Evolutionary conservation across 2,888 invertebrate species (phyloP), one percentile per base, ranked within the genome.

Genomic region (Apocheima hispidaria): DNA sequence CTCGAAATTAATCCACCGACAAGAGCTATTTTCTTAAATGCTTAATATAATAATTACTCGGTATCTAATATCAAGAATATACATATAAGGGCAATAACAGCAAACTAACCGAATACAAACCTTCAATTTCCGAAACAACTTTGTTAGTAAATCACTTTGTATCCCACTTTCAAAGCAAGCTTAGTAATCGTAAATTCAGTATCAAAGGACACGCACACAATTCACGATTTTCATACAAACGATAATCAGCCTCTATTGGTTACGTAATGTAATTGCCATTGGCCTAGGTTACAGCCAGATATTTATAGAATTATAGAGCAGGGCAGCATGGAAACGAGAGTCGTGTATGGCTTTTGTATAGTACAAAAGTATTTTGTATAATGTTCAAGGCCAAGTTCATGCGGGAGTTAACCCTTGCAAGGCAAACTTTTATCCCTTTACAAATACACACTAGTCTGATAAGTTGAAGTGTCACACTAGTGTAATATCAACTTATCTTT

Each of bases 381-480:
- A 1, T 5, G 14, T 12, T 2, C 51, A 58, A 69, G 66, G 60
- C 46, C 64, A 66, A 64, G 66, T 64, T 62, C 65, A 56, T 38
- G 49, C 58, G 61, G 57, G 30, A 61, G 18, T 63, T 63, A 61
- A 50, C 51, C 61, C 33, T 59, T 49, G n/a, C n/a, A 52, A 60
- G 57, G 35, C 40, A 43, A 43, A 14, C 21, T 36, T 55, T 54
- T 41, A 55, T 38, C 36, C 30, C 5, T 30, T 40, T 40, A 40
- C 14, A 30, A 40, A 40, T 28, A 23, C 9, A 18, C 18, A 18
- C 18, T n/a, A n/a, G n/a, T n/a, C n/a, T n/a, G n/a, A n/a, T n/a
- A n/a, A n/a, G n/a, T n/a, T n/a, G n/a, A n/a, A n/a, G n/a, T n/a
- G n/a, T n/a, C 12, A 21, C 12, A n/a, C 21, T 43, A 21, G 21